Evolutionary conservation across 2,797 vertebrate genomes (phyloP), one percentile per base, ranked within the genome.

Genomic region (Tenualosa thibaudeaui): DNA sequence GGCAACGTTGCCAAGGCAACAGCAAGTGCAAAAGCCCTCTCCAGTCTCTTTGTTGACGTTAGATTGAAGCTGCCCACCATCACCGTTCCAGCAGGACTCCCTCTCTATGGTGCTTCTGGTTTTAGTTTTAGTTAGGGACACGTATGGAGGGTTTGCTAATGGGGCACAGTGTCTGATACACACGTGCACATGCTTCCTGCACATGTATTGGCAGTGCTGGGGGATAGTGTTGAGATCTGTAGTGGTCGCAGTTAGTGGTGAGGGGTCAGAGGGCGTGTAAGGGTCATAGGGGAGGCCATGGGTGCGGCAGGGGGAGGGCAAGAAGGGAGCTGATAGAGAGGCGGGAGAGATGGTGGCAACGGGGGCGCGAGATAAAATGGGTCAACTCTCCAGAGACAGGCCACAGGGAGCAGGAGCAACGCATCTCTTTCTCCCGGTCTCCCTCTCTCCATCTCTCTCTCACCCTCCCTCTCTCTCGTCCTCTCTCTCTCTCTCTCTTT

Each of bases 301-400:
- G 12, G 51, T 15, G 62, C 9, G 31, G 24, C 9, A 26, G n/a
- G 26, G 65, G 65, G 26, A 13, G 37, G 37, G 37, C 5, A 17
- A 31, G 37, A 1, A 15, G 68, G 3, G n/a, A 65, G n/a, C 17
- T 15, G 31, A 3, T 1, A 26, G 53, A n/a, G 31, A 24, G 53
- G 40, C 50, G 19, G 71, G 40, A 78, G 5, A 78, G 68, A 37
- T 10, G 62, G 40, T 8, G 17, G 40, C 7, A 7, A 62, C 9
- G 71, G 37, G 46, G 71, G 71, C 71, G 37, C 17, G 17, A 78
- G 37, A 68, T 83, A 89, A 94, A 93, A 17, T 94, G 90, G 93
- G 93, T 92, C 93, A 86, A 89, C 89, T 91, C 93, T 91, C 92
- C 12, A 1, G 94, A 93, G 93, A 93, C 88, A 87, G 89, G 90